These are phyloP conservation scores for Pilophorus perplexus DNA, from an alignment of 2,888 invertebrate species.

Conservation along the genomic window DNA sequence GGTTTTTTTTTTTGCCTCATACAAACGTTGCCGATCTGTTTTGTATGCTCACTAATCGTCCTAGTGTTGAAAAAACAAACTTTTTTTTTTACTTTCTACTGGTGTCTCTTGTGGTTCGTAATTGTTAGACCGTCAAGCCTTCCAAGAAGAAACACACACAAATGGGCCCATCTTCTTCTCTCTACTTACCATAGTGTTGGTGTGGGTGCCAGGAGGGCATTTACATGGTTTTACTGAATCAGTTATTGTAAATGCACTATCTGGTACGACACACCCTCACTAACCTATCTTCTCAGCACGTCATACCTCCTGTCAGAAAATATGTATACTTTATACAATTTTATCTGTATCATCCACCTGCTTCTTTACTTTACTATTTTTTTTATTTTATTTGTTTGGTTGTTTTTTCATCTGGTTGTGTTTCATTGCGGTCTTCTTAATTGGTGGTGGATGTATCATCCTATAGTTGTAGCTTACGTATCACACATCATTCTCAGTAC, in stretches of 20 bases:
- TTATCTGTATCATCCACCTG: slow-evolving; percentile 7
- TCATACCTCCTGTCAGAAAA: slow-evolving; percentile 29
- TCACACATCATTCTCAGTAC: no score
- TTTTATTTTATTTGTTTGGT: slow-evolving; percentile 6
- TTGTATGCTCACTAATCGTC: no score
- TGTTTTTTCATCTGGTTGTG: neutral
- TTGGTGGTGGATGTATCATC: slow-evolving; percentile 27
- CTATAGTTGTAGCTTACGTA: slow-evolving; percentile 19
- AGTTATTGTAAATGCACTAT: slow-evolving; percentile 98
- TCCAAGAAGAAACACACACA: slow-evolving; percentile 27
- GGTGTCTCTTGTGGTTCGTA: no score
- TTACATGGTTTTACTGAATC: slow-evolving; percentile 67
- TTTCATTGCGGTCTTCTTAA: neutral
- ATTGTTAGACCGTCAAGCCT: slow-evolving; percentile 1
- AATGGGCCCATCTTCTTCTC: slow-evolving; percentile 38
- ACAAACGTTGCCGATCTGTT: no score
- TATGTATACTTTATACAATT: slow-evolving; percentile 13
- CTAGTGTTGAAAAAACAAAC: no score
- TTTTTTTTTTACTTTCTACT: no score
- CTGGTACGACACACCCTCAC: slow-evolving; percentile 95
- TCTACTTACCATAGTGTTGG: slow-evolving; percentile 58
- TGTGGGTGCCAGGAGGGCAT: slow-evolving; percentile 98
- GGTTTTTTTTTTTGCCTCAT: no score
- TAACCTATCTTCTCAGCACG: slow-evolving; percentile 54
- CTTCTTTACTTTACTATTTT: slow-evolving; percentile 11